Evolutionary conservation across 2,888 invertebrate species (phyloP), one percentile per base, ranked within the genome.

Genomic region (Cacoxenus indagator): DNA sequence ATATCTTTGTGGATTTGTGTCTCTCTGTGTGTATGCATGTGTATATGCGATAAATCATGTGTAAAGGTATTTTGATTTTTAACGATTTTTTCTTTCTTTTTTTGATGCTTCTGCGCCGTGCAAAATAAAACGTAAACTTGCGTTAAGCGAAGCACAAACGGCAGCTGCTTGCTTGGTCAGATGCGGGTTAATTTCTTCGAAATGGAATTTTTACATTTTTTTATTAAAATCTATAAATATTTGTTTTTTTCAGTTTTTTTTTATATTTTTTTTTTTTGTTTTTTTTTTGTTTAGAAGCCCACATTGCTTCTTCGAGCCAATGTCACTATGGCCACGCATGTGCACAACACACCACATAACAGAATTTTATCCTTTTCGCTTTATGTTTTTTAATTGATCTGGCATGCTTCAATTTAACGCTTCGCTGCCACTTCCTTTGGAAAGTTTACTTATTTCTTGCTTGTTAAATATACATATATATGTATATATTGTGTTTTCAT

Each of bases 321-420:
- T 17, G 45, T 62, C 43, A 24, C 45, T 26, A 62, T 62, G 61
- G 24, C 43, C 43, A 62, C 61, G 61, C 45, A 62, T 24, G n/a
- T 45, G 24, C 26, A 45, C 43, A 62, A 62, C 43, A 27, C 19
- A 26, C 4, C 9, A 31, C n/a, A 26, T 45, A 31, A 51, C 26
- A 24, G 51, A 9, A 65, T 43, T 24, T 51, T 62, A 62, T 62
- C 45, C 31, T 54, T 76, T n/a, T n/a, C n/a, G n/a, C n/a, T n/a
- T n/a, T n/a, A n/a, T n/a, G n/a, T n/a, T n/a, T 77, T 81, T 81
- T 81, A 81, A 81, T 81, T 81, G 81, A 83, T 81, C 83, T 83
- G 81, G 78, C 78, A 81, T 73, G 82, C 80, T 79, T 81, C 81
- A 81, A 81, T 81, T 81, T 81, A 83, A 83, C 81, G 81, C 81